These are phyloP conservation scores for Linnaemya tessellans DNA, from an alignment of 2,888 invertebrate genomes.

Conservation along the genomic window DNA sequence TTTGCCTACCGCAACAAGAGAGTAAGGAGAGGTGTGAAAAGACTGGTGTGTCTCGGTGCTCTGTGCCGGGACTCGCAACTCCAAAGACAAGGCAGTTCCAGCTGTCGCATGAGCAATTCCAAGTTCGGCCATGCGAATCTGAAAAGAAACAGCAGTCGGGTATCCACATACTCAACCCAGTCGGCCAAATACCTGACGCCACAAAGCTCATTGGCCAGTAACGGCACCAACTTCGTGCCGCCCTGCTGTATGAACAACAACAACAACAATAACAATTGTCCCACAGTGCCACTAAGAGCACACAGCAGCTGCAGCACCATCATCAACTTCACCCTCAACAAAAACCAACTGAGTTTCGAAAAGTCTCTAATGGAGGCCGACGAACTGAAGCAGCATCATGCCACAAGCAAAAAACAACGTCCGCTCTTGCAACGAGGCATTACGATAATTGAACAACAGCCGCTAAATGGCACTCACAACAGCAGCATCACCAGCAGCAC, in stretches of 20 bases:
- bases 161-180: conserved; percentile 82
- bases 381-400: conserved; percentile 15
- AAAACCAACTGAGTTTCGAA: conserved; percentile 71
- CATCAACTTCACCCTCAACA: conserved; percentile 76
- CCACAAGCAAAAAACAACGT: conserved; percentile 65
- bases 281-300: conserved; percentile 75
- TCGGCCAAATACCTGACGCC: conserved; percentile 82
- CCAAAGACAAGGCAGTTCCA: conserved; percentile 80
- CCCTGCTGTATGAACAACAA: conserved; percentile 16
- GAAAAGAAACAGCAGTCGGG: conserved; percentile 81
- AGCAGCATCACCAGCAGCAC: conserved; percentile 19
- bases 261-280: conserved; percentile 47
- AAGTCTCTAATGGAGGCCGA: conserved; percentile 53
- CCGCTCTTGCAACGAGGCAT: conserved; percentile 79
- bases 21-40: conserved; percentile 83
- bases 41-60: conserved; percentile 81
- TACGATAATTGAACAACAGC: conserved; percentile 79
- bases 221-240: conserved; percentile 58
- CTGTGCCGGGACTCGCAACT: conserved; percentile 77
- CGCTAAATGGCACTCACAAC: conserved; percentile 44
- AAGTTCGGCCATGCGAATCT: conserved; percentile 77
- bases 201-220: conserved; percentile 77
- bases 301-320: conserved; percentile 81
- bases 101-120: conserved; percentile 77
- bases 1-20: conserved; percentile 83